phyloP scores from a whole-genome alignment of 2,113 vertebrate genomes.

The Albula goreensis region DNA sequence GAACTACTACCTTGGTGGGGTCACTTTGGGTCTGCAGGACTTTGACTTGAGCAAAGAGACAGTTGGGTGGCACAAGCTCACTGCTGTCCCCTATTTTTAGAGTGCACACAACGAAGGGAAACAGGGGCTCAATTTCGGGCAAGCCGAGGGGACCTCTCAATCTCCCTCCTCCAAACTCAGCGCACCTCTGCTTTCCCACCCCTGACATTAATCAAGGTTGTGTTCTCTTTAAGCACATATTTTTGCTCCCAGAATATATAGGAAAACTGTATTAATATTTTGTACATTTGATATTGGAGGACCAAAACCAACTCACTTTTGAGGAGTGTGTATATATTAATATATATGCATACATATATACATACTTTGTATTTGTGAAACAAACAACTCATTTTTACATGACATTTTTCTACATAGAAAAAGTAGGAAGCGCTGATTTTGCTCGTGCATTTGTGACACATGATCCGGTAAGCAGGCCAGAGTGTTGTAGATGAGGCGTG shows the following conservation, averaged over 20 bases:
- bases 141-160: neutral
- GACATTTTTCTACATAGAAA: slow-evolving; percentile 52
- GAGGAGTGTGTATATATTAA: slow-evolving; percentile 58
- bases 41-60: slow-evolving; percentile 97
- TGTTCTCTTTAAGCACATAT: slow-evolving; percentile 51
- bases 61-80: slow-evolving; percentile 91
- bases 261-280: slow-evolving; percentile 58
- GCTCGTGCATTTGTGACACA: slow-evolving; percentile 42
- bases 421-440: slow-evolving; percentile 41
- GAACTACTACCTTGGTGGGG: slow-evolving; percentile 92
- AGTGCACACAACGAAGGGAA: slow-evolving; percentile 12
- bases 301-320: slow-evolving; percentile 68
- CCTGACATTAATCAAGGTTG: slow-evolving; percentile 57
- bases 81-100: slow-evolving; percentile 83
- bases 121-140: neutral
- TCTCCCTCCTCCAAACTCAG: neutral
- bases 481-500: slow-evolving; percentile 30
- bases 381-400: slow-evolving; percentile 58
- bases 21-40: slow-evolving; percentile 90
- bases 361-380: slow-evolving; percentile 62
- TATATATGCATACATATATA: slow-evolving; percentile 33
- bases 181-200: neutral
- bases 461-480: slow-evolving; percentile 31
- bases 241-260: slow-evolving; percentile 52
- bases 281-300: slow-evolving; percentile 73